These are phyloP conservation scores for Psophia crepitans DNA, from an alignment of 2,113 vertebrate genomes.

Conservation along the genomic window DNA sequence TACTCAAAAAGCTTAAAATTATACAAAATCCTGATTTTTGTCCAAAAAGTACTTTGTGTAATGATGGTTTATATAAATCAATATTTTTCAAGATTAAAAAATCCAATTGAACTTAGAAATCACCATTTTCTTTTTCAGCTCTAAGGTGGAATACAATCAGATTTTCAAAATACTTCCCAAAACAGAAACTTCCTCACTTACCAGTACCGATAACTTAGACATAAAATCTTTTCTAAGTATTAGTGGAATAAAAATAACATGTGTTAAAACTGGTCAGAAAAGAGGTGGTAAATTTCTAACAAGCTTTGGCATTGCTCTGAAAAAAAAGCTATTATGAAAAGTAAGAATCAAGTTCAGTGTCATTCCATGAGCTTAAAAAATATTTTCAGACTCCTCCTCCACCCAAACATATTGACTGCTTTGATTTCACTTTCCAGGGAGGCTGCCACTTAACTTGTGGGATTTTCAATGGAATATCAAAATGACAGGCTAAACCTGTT, in stretches of 20 bases:
- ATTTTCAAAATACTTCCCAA: neutral
- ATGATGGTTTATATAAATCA: accelerated
- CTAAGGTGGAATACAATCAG: neutral
- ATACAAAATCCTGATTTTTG: neutral
- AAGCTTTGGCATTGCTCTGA: neutral
- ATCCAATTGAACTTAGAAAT: neutral
- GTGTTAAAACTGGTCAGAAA: neutral
- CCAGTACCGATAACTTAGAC: neutral
- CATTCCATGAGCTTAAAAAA: neutral
- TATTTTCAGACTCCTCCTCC: neutral
- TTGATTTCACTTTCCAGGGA: neutral
- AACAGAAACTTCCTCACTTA: neutral
- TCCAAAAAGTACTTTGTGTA: neutral
- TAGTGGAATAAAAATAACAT: neutral
- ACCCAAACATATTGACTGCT: neutral
- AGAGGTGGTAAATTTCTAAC: neutral
- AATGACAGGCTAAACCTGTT: neutral
- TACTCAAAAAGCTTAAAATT: neutral
- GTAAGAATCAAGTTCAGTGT: neutral
- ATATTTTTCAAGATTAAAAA: neutral
- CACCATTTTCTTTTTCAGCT: neutral
- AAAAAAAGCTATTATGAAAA: neutral
- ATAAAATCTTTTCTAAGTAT: neutral
- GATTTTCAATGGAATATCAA: neutral
- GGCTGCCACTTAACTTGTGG: neutral